Evolutionary conservation across 2,797 vertebrate genomes (phyloP), one percentile per base, ranked within the genome.

Genomic region (Premnoplex brunnescens): DNA sequence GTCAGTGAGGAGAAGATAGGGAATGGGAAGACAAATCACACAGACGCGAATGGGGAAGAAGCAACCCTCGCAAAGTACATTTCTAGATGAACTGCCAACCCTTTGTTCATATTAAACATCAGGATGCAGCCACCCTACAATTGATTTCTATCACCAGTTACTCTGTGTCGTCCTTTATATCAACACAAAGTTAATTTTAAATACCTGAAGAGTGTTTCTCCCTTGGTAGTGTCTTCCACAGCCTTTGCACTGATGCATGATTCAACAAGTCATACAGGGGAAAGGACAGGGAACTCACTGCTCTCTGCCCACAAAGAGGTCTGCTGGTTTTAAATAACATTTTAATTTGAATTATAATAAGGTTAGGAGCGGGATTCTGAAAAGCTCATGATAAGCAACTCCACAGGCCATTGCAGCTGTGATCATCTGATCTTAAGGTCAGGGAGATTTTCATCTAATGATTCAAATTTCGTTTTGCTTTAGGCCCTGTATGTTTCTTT

Each of bases 401-500:
- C 66, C 37, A 60, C 4, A 84, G 52, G 58, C 34, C 52, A 18
- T 30, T 80, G 60, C 10, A 55, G 36, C 36, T 58, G 23, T 22
- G 59, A 75, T n/a, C 7, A 56, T 56, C 55, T 83, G 46, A 75
- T 85, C 72, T 34, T 51, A 49, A 87, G 43, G 39, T 54, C 89
- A 75, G 69, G 51, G 44, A 81, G 16, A 73, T 73, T 85, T 74
- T 17, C 10, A 67, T 72, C 32, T 64, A 85, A 80, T 43, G 18
- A 64, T n/a, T 92, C 60, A 49, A 80, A 85, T 93, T 91, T 93
- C 74, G 67, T 95, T 95, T 96, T 94, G 63, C 68, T 95, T 96
- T 84, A 91, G 37, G 19, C 12, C 41, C 83, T 91, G 52, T 63
- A 60, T 74, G 46, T 83, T 91, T 62, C 43, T 37, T 66, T n/a